Percentiles rank a stretch among this genome's conserved stretches.
These are phyloP conservation scores for Drosophila biarmipes DNA, from an alignment of 1,140 invertebrate species.

Conservation along the genomic window DNA sequence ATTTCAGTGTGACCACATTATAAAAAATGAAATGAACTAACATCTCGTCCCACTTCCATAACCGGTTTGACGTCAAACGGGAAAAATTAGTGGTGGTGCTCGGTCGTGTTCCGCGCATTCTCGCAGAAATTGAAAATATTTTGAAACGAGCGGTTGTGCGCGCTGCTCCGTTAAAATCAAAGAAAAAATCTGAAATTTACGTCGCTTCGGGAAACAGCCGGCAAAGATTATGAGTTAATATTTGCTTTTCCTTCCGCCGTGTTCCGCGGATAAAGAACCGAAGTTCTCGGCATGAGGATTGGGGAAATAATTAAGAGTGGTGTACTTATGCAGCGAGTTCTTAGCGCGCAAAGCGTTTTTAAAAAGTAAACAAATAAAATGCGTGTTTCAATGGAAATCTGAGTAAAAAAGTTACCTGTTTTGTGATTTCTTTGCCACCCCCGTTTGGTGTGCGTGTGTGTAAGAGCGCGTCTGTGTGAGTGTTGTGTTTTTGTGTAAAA, in stretches of 20 bases:
- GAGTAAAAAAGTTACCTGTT: conserved; percentile 24
- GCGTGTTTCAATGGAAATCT: conserved; percentile 30
- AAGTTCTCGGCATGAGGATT: conserved; percentile 6
- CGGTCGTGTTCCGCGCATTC: neutral
- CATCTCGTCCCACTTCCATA: too few relatives aligned
- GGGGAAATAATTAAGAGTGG: neutral
- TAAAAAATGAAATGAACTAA: too few relatives aligned
- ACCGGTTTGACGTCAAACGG: too few relatives aligned
- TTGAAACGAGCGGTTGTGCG: conserved; percentile 13
- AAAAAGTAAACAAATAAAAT: conserved; percentile 47
- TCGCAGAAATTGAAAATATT: neutral
- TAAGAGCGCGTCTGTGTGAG: conserved; percentile 2
- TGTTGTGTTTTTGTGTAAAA: conserved; percentile 47
- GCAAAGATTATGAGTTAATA: conserved; percentile 13
- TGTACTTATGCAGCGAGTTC: conserved; percentile 5
- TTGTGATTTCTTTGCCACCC: conserved; percentile 34
- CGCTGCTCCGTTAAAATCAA: neutral
- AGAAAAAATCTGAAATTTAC: neutral
- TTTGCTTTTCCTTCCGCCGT: neutral
- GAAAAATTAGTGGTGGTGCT: too few relatives aligned
- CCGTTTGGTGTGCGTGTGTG: neutral
- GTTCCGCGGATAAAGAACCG: neutral
- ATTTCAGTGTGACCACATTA: too few relatives aligned
- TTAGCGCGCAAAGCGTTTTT: conserved; percentile 21
- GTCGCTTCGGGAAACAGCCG: conserved; percentile 4